phyloP scores from a whole-genome alignment of 2,888 invertebrate genomes.

The Hirudinaria manillensis region DNA sequence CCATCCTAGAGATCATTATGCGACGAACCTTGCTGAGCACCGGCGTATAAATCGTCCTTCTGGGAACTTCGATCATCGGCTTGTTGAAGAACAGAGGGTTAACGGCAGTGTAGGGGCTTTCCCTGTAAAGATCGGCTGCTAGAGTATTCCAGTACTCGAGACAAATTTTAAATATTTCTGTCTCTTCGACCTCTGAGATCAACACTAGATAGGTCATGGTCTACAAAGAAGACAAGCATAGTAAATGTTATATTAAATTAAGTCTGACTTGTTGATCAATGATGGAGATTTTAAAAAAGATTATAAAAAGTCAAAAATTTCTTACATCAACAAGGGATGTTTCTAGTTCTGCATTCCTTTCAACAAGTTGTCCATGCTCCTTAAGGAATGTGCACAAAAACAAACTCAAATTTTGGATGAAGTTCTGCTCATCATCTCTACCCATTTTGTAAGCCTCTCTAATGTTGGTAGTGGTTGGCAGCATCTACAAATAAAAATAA shows the following conservation, averaged over 20 bases:
- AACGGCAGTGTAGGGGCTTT: constrained; percentile 58
- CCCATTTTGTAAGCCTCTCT: constrained; percentile 87
- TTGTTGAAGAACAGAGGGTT: constrained; percentile 50
- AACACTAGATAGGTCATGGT: constrained; percentile 55
- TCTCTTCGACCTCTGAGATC: constrained; percentile 91
- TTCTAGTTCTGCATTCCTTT: constrained; percentile 66
- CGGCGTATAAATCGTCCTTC: constrained; percentile 54
- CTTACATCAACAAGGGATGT: constrained; percentile 65
- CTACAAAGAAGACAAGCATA: constrained; percentile 39
- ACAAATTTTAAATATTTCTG: constrained; percentile 98
- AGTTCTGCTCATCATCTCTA: constrained; percentile 92
- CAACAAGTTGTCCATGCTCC: constrained; percentile 70
- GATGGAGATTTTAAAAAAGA: not conserved
- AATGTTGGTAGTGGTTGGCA: constrained; percentile 84
- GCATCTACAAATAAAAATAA: constrained; percentile 60
- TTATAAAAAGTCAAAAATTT: not conserved
- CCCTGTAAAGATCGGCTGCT: constrained; percentile 81
- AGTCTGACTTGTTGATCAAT: no score
- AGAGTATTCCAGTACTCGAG: constrained; percentile 96
- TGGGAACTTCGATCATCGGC: constrained; percentile 47
- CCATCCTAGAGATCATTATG: constrained; percentile 99
- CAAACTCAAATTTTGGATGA: constrained; percentile 94
- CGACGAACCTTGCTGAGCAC: constrained; percentile 66
- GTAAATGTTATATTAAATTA: not conserved
- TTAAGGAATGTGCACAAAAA: constrained; percentile 93